These are phyloP conservation scores for Oreotrochilus melanogaster DNA, from an alignment of 2,113 vertebrate species.

Conservation along the genomic window DNA sequence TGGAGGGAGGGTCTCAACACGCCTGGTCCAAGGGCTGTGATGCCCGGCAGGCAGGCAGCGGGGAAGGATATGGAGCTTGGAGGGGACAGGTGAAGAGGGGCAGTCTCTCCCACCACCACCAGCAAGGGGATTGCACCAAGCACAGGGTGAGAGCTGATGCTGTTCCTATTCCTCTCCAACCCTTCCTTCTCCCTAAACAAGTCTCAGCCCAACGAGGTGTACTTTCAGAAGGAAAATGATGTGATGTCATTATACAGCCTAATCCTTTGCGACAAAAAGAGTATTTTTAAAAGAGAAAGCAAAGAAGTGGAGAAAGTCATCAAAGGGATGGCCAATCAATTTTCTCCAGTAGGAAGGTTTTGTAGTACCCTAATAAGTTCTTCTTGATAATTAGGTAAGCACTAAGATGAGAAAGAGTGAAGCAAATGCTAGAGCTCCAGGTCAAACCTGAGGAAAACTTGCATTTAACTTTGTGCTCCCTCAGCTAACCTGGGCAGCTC, in stretches of 20 bases:
- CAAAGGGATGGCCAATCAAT: not conserved
- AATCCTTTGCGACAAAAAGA: not conserved
- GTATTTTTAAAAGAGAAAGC: not conserved
- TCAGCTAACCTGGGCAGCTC: not conserved
- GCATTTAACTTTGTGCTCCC: not conserved
- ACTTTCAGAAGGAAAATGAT: not conserved
- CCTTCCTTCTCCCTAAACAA: not conserved
- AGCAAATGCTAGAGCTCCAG: not conserved
- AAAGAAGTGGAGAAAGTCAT: not conserved
- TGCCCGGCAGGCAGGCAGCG: accelerated
- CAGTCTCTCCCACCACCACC: not conserved
- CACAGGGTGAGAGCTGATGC: not conserved
- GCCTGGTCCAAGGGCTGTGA: not conserved
- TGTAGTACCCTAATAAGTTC: not conserved
- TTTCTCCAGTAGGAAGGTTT: not conserved
- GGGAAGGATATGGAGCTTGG: not conserved
- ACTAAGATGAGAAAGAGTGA: not conserved
- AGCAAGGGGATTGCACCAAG: not conserved
- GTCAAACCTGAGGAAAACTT: not conserved
- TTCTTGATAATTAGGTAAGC: not conserved
- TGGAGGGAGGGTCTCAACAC: not conserved
- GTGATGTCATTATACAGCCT: not conserved
- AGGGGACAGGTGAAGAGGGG: not conserved
- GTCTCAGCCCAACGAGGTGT: not conserved
- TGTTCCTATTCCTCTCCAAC: not conserved